These are phyloP conservation scores for Malurus cyaneus DNA, from an alignment of 2,113 vertebrate genomes.

Conservation along the genomic window DNA sequence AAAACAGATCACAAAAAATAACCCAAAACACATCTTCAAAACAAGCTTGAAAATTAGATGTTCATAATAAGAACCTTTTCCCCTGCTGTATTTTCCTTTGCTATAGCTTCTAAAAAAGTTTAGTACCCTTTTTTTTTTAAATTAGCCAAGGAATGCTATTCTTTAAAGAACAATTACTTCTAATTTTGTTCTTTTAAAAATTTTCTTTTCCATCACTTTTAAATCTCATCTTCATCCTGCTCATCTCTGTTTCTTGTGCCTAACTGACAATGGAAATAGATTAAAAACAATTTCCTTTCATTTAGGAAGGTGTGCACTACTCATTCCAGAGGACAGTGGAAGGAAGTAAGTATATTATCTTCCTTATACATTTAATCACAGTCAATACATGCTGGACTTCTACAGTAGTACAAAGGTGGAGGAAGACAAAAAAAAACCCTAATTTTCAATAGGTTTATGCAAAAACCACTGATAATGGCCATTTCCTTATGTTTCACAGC, in stretches of 20 bases:
- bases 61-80: not conserved
- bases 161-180: not conserved
- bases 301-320: not conserved
- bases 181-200: not conserved
- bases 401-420: not conserved
- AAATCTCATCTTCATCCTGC: not conserved
- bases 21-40: not conserved
- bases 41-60: not conserved
- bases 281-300: not conserved
- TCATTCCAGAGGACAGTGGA: not conserved
- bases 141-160: not conserved
- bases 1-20: not conserved
- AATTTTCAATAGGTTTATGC: not conserved
- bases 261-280: not conserved
- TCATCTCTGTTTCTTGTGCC: not conserved
- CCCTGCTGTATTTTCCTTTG: not conserved
- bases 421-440: rapidly evolving
- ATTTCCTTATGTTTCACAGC: not conserved
- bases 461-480: not conserved
- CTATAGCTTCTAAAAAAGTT: not conserved
- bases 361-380: not conserved
- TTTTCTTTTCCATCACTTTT: not conserved
- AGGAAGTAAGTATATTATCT: not conserved
- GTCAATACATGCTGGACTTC: not conserved
- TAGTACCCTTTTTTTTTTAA: not conserved